These are phyloP conservation scores for Lydus trimaculatus DNA, from an alignment of 2,888 invertebrate species.

Conservation along the genomic window DNA sequence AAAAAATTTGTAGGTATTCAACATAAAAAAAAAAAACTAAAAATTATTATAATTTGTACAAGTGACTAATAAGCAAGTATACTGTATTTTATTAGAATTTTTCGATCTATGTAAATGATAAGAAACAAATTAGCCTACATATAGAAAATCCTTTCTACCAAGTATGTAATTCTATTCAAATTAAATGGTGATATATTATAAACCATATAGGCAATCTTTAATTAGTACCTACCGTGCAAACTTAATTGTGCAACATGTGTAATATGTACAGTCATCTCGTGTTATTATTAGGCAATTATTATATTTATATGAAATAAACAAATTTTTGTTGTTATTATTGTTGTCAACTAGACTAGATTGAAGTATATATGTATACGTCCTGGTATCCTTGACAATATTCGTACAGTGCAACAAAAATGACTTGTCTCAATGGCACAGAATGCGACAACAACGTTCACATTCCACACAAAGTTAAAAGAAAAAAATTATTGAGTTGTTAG, in stretches of 20 bases:
- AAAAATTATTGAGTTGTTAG: too few relatives aligned
- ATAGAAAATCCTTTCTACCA: slow-evolving; percentile 34
- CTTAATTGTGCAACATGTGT: slow-evolving; percentile 18
- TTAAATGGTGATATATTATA: slow-evolving; percentile 35
- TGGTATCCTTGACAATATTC: too few relatives aligned
- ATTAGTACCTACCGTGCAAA: slow-evolving; percentile 29
- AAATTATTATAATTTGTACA: not conserved
- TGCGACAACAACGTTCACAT: too few relatives aligned
- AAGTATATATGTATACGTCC: too few relatives aligned
- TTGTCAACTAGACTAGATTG: too few relatives aligned
- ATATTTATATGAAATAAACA: not conserved
- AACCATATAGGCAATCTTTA: slow-evolving; percentile 37
- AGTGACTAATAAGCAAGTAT: not conserved
- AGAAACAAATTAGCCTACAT: slow-evolving; percentile 36
- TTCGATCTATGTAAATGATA: slow-evolving; percentile 27
- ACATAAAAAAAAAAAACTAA: not conserved
- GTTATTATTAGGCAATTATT: not conserved
- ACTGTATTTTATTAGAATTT: slow-evolving; percentile 5
- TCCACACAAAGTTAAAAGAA: too few relatives aligned
- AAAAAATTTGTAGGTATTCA: not conserved
- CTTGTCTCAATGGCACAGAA: too few relatives aligned
- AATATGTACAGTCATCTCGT: slow-evolving; percentile 25
- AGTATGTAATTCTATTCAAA: slow-evolving; percentile 34
- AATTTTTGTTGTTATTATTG: not conserved
- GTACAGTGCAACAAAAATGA: too few relatives aligned